These are phyloP conservation scores for Diglossa cyanea DNA, from an alignment of 2,797 vertebrate species.

Conservation along the genomic window DNA sequence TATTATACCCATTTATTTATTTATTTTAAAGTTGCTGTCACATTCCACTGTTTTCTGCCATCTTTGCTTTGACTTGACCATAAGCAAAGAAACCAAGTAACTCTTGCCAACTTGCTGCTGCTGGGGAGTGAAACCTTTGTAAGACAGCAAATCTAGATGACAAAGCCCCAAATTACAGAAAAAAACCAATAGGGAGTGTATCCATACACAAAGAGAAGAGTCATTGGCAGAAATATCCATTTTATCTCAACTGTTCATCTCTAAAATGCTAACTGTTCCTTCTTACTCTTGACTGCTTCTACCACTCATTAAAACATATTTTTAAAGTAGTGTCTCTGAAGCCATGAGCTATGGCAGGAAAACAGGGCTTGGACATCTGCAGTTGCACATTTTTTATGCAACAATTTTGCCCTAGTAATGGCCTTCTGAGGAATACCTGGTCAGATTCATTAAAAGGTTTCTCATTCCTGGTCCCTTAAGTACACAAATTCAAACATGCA, in stretches of 20 bases:
- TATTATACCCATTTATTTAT: not conserved
- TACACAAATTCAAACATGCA: not conserved
- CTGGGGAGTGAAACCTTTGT: not conserved
- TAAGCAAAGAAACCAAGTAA: not conserved
- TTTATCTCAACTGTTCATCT: not conserved
- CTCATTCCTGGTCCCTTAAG: not conserved
- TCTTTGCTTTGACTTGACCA: not conserved
- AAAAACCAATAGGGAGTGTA: not conserved
- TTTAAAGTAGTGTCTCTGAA: not conserved
- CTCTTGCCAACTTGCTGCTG: not conserved
- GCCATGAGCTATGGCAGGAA: not conserved
- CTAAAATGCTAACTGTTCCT: not conserved
- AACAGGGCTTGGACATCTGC: not conserved
- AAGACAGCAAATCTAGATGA: not conserved
- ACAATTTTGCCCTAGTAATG: not conserved
- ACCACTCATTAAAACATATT: not conserved
- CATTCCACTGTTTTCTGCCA: not conserved
- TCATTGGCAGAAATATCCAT: not conserved
- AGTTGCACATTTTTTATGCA: slow-evolving; percentile 10
- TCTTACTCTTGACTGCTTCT: not conserved
- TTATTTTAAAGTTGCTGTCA: not conserved
- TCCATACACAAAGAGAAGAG: not conserved
- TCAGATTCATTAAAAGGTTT: slow-evolving; percentile 8
- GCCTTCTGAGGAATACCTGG: slow-evolving; percentile 1
- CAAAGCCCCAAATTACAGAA: not conserved